phyloP scores from a whole-genome alignment of 1,140 invertebrate species.

The Bombus breviceps region DNA sequence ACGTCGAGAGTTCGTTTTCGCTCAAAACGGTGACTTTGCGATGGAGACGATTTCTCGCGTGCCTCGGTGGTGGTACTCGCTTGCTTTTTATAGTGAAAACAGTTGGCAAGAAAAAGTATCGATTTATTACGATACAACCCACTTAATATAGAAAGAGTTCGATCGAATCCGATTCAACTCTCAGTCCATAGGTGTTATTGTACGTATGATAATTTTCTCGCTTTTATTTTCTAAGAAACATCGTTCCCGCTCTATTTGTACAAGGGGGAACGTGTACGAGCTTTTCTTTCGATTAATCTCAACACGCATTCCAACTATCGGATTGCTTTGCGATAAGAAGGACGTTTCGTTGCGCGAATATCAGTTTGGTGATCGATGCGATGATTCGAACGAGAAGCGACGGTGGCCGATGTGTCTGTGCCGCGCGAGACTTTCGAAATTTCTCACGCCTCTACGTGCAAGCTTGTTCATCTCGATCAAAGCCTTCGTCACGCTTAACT shows the following conservation, averaged over 20 bases:
- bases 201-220: not conserved
- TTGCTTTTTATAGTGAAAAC: not conserved
- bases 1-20: not conserved
- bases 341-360: not conserved
- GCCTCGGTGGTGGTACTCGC: conserved; percentile 6
- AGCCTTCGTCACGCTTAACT: conserved; percentile 47
- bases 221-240: conserved; percentile 9
- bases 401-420: not conserved
- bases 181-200: not conserved
- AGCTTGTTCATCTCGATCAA: conserved; percentile 53
- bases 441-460: conserved; percentile 56
- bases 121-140: not conserved
- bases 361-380: not conserved
- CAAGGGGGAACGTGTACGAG: not conserved
- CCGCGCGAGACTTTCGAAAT: conserved; percentile 1
- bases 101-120: not conserved
- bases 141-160: not conserved
- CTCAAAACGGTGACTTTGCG: not conserved
- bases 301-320: not conserved
- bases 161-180: not conserved
- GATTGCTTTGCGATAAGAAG: conserved; percentile 4
- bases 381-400: no score
- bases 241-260: conserved; percentile 4
- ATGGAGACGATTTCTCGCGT: conserved; percentile 9
- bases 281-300: not conserved